phyloP scores from a whole-genome alignment of 2,113 vertebrate species.

The Upupa epops region DNA sequence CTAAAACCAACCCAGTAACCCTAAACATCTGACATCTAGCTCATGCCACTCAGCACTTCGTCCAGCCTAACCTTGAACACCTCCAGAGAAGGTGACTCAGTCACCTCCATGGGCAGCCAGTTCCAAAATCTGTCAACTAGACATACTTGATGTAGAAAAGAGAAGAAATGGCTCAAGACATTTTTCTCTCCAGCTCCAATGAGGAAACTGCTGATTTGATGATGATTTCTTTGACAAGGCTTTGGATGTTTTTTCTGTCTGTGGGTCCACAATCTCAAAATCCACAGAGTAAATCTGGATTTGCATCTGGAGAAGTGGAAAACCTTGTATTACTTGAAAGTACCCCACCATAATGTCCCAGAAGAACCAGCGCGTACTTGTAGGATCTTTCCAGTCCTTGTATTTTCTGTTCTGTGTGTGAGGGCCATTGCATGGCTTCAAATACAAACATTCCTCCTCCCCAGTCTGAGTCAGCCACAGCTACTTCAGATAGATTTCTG shows the following conservation, averaged over 20 bases:
- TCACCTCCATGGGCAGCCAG: no score
- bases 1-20: no score
- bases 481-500: background rate
- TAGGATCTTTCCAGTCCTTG: background rate
- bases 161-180: background rate
- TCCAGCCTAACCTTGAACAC: no score
- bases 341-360: background rate
- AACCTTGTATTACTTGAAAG: background rate
- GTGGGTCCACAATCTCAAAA: background rate
- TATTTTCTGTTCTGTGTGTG: background rate
- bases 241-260: background rate
- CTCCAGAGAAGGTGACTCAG: no score
- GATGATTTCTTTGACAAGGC: background rate
- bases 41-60: no score
- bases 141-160: background rate
- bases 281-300: background rate
- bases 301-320: background rate
- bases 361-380: background rate
- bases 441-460: background rate
- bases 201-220: background rate
- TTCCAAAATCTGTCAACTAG: no score
- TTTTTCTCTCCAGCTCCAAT: background rate
- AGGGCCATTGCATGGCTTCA: background rate
- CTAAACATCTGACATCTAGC: no score
- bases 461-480: background rate